These are phyloP conservation scores for Scaptomyza flava DNA, from an alignment of 2,888 invertebrate genomes.

Conservation along the genomic window DNA sequence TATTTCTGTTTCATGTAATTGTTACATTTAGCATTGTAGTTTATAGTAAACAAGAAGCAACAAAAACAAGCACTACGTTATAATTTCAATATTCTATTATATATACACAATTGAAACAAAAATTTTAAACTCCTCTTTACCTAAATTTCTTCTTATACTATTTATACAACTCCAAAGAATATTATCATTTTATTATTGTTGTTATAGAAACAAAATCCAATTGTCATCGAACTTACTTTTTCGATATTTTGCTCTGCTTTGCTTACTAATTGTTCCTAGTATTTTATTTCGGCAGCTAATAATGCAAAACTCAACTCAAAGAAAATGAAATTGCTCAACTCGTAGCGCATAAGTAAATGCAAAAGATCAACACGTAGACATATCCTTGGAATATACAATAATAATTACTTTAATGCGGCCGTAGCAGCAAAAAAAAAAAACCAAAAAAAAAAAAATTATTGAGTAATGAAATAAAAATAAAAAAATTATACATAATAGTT, in stretches of 20 bases:
- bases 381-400: slow-evolving; percentile 82
- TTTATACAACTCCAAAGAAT: slow-evolving; percentile 66
- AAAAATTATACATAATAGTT: slow-evolving; percentile 57
- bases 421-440: slow-evolving; percentile 60
- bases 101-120: slow-evolving; percentile 33
- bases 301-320: slow-evolving; percentile 58
- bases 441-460: slow-evolving; percentile 24
- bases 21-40: slow-evolving; percentile 61
- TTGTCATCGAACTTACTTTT: slow-evolving; percentile 62
- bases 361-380: slow-evolving; percentile 82
- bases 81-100: slow-evolving; percentile 58
- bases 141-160: slow-evolving; percentile 30
- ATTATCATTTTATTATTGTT: slow-evolving; percentile 64
- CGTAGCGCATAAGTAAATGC: slow-evolving; percentile 70
- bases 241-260: slow-evolving; percentile 48
- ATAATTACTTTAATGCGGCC: slow-evolving; percentile 79
- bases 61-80: slow-evolving; percentile 26
- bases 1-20: slow-evolving; percentile 55
- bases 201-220: slow-evolving; percentile 12
- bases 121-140: slow-evolving; percentile 12
- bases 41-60: slow-evolving; percentile 38
- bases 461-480: slow-evolving; percentile 42
- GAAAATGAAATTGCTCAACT: slow-evolving; percentile 74
- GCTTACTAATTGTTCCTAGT: slow-evolving; percentile 66
- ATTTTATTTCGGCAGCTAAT: slow-evolving; percentile 69